Evolutionary conservation across 2,797 vertebrate species (phyloP), one percentile per base, ranked within the genome.

Genomic region (Echeneis naucrates): DNA sequence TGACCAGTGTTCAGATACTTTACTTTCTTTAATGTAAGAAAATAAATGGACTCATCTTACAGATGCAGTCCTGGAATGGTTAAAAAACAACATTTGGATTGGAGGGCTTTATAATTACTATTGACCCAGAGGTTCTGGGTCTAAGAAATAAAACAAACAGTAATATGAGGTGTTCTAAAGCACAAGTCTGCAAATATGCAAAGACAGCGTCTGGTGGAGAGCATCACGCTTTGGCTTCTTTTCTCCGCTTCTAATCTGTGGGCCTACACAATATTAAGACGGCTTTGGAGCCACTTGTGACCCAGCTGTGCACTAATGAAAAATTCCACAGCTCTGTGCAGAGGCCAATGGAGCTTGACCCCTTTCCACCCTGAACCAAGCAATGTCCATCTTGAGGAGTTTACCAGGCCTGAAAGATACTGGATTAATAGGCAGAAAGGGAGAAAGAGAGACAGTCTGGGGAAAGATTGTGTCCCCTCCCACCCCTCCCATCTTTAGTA

Each of bases 251-350:
- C 89, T 95, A 95, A 96, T 96, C 92, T 89, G 89, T 95, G 95
- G 96, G 95, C 95, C 95, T 94, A 95, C 95, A 97, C 96, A 96
- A 98, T 99, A 98, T 97, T 97, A 96, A 95, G 93, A 94, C 87
- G 93, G 96, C 95, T 97, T 96, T 97, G 96, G 96, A 96, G 95
- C 94, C 93, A 95, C 95, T 95, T 96, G 96, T 96, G 95, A 96
- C 96, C 96, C 96, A 98, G 96, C 96, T 98, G 97, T 96, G 96
- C 96, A 95, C 97, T 98, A 99, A 97, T 98, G 96, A 97, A 98
- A 98, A 97, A 98, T 98, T 99, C 97, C 97, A 96, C 91, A 92
- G 96, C 95, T 96, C 93, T 86, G 94, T 93, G 93, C 93, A 91
- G 93, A 94, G 96, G 95, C 96, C 95, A 94, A 90, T 90, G 92